Evolutionary conservation across 2,797 vertebrate species (phyloP), one percentile per base, ranked within the genome.

Genomic region (Alfaro cultratus): DNA sequence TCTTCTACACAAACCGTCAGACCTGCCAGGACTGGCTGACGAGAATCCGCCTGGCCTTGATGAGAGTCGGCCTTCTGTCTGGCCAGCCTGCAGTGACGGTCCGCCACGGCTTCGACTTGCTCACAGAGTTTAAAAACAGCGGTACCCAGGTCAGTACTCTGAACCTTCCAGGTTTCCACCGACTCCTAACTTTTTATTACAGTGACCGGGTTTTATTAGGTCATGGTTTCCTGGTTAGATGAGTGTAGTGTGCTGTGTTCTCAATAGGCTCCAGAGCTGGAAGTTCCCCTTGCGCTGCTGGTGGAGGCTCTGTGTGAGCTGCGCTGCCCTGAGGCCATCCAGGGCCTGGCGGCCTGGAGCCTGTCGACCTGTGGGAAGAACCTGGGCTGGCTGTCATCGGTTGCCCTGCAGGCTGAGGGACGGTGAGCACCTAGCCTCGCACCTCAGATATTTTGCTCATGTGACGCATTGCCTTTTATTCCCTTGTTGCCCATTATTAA

Each of bases 11-110:
- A 3, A 99, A 99, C 86, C 97, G 98, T 13, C 99, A 99, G 92
- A 99, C 99, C 0, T 99, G 99, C 85, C 99, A 99, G 78, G 99
- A 99, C 87, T 99, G 99, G 99, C 94, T 99, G 80, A 99, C 98
- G 0, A 96, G 99, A 73, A 99, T 99, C 78, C 97, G 99, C 60
- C 96, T 99, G 82, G 98, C 98, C 10, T 96, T 99, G 86, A 99
- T 99, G 98, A 95, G 98, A 34, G 98, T 99, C 23, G 99, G 98
- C 0, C 93, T 99, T 86, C 94, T 99, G 80, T 98, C 98, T 9
- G 98, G 99, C n/a, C 98, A 99, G 67, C 98, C 99, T 5, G 98
- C 98, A 1, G 98, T 99, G 57, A 99, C 99, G 1, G 96, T 99
- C 74, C 97, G 99, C 31, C 99, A 99, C 0, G 98, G 99, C 36